Evolutionary conservation across 2,797 vertebrate species (phyloP).

Genomic region (Crypturellus tataupa): DNA sequence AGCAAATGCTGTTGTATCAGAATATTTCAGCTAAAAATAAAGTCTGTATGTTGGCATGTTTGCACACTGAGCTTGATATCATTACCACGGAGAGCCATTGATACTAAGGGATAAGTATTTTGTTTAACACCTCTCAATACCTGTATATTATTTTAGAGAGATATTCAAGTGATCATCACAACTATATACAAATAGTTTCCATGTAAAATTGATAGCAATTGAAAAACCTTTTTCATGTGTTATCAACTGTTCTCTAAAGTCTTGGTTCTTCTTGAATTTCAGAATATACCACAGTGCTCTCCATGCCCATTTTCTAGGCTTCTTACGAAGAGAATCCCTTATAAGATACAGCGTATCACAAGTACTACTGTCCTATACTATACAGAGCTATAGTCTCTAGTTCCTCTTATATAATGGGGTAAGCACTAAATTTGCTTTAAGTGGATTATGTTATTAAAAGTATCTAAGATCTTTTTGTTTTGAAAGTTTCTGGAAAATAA

Average conservation of each 20-base stretch:
- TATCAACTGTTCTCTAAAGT: background rate
- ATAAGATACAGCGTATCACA: background rate
- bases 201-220: background rate
- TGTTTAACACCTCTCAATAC: background rate
- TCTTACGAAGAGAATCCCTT: background rate
- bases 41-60: background rate
- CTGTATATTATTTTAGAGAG: background rate
- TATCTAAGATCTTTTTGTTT: background rate
- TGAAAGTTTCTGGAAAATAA: background rate
- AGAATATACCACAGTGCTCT: background rate
- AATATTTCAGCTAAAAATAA: background rate
- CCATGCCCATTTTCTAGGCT: background rate
- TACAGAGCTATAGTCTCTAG: background rate
- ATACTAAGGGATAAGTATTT: background rate
- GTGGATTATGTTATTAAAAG: background rate
- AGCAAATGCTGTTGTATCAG: background rate
- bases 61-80: background rate
- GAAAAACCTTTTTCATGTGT: background rate
- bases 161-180: background rate
- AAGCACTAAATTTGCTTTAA: background rate
- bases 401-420: background rate
- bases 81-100: background rate
- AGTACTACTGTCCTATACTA: background rate
- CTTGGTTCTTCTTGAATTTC: background rate
- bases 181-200: background rate